A percentile compares a stretch with the other conserved stretches of the same genome.
Conservation (phyloP, 2,113 vertebrate genomes). For the Calidris pugnax region DNA sequence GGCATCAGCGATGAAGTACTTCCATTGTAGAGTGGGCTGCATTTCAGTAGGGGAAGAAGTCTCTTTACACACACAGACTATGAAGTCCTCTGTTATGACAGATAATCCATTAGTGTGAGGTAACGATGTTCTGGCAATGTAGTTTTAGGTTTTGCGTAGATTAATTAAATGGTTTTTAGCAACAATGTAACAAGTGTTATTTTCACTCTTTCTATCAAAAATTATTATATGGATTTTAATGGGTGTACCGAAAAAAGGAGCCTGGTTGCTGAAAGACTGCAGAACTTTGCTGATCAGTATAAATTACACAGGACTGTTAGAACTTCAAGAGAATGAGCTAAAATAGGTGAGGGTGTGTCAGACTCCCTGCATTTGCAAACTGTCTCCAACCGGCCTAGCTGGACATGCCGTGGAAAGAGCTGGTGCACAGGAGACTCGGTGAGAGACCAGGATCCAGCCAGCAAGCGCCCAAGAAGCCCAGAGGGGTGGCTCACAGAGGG, state of each 20-base stretch:
- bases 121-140: background rate
- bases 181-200: background rate
- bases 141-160: background rate
- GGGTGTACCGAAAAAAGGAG: background rate
- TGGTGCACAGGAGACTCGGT: accelerated
- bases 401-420: accelerated
- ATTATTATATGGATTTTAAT: background rate
- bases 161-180: background rate
- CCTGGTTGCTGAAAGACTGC: background rate
- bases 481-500: background rate
- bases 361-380: background rate
- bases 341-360: background rate
- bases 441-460: background rate
- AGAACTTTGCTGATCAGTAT: background rate
- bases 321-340: background rate
- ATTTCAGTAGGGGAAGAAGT: background rate
- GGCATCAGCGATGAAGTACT: background rate
- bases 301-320: background rate
- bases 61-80: background rate
- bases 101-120: background rate
- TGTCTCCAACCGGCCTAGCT: background rate
- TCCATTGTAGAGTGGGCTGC: background rate
- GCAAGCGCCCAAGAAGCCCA: background rate
- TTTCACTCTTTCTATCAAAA: background rate
- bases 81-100: background rate